A percentile compares a stretch with the other conserved stretches of the same genome.
Conservation (phyloP, 2,797 vertebrate genomes). For the Nannoperca australis region DNA sequence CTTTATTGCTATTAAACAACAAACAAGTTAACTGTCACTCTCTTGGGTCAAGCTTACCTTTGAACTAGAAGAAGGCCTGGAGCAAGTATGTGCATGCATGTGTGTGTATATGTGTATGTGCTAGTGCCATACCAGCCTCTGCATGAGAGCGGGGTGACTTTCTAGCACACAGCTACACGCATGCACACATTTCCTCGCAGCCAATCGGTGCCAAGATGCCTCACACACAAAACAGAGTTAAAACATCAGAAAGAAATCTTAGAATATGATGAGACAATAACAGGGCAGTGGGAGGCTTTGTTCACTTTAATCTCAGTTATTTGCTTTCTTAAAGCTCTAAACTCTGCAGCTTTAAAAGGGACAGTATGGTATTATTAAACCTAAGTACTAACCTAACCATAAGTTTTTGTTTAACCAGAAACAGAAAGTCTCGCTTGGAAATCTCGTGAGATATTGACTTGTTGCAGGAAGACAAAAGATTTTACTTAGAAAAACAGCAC, state of each 20-base stretch:
- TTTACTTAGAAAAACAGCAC: too few relatives aligned
- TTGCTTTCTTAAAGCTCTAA: slow-evolving; percentile 8
- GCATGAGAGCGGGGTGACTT: slow-evolving; percentile 26
- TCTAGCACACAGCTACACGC: background rate
- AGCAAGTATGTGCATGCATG: slow-evolving; percentile 15
- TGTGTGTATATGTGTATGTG: background rate
- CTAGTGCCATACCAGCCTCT: background rate
- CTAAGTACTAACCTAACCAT: too few relatives aligned
- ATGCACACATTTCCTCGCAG: slow-evolving; percentile 8
- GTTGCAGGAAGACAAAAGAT: too few relatives aligned
- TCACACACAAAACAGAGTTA: slow-evolving; percentile 12
- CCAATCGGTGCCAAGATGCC: slow-evolving; percentile 28
- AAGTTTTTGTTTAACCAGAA: too few relatives aligned
- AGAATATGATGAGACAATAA: slow-evolving; percentile 40
- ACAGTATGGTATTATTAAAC: too few relatives aligned
- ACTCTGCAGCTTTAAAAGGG: background rate
- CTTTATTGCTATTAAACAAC: slow-evolving; percentile 46
- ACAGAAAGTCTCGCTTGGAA: too few relatives aligned
- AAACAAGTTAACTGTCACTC: slow-evolving; percentile 36
- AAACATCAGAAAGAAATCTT: slow-evolving; percentile 45
- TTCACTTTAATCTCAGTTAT: slow-evolving; percentile 44
- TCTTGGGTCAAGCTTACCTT: slow-evolving; percentile 56
- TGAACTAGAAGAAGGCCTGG: slow-evolving; percentile 62
- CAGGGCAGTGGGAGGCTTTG: slow-evolving; percentile 25
- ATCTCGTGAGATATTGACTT: too few relatives aligned